Evolutionary conservation across 2,888 invertebrate species (phyloP), one percentile per base, ranked within the genome.

Genomic region (Phania funesta): DNA sequence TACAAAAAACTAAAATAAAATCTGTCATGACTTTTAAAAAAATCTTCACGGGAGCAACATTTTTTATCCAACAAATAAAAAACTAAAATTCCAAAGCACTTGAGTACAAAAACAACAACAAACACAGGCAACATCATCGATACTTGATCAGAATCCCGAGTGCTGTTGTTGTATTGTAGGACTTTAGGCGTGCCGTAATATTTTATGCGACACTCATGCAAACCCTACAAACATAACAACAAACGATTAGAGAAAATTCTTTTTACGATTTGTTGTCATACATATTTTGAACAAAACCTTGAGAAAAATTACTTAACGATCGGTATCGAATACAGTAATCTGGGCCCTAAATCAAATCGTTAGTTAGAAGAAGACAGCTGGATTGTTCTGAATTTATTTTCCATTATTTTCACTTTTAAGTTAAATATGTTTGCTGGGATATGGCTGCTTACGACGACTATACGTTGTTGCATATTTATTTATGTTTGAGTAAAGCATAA

Each of bases 41-140:
- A 82, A 82, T 82, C 82, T 82, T 82, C 82, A 82, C 82, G 82
- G 82, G 82, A 82, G 82, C 65, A 82, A 78, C 20, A 78, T 64
- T 74, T 74, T 78, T 56, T 70, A 32, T 70, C 75, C 58, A 64
- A 74, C 70, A 71, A 80, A 52, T 38, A 73, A 68, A 67, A 60
- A 9, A 35, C 9, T 52, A 24, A 58, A 78, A 64, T 71, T 50
- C 76, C 65, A 67, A 41, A 68, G 44, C 52, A 76, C 44, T 60
- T 38, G 65, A 58, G 6, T 26, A 29, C 62, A 41, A 2, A 70
- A 80, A 26, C 64, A 80, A 46, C 68, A 71, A 60, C 3, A 56
- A 65, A n/a, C 9, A 56, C 18, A 48, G 32, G 54, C 67, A 67
- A 8, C 64, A 65, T 9, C 48, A 50, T 52, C 22, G 65, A 41